These are phyloP conservation scores for Cherax destructor DNA, from an alignment of 1,140 invertebrate species.

Conservation along the genomic window DNA sequence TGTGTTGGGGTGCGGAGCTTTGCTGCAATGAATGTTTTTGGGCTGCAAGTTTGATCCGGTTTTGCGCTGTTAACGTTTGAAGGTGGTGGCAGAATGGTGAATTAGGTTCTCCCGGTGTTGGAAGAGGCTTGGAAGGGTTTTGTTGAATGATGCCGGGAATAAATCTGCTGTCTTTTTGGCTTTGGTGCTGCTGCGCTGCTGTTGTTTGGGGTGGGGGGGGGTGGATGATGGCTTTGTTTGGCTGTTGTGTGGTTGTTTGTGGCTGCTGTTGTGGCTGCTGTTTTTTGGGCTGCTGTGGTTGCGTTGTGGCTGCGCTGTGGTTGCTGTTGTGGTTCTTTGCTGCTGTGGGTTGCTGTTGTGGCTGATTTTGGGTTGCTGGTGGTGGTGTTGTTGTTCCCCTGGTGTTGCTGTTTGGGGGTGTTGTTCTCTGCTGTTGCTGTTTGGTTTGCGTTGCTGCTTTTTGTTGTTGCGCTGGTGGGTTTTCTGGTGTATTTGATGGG, in stretches of 20 bases:
- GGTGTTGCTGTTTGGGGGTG: no score
- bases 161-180: no score
- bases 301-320: slow-evolving; percentile 13
- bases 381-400: no score
- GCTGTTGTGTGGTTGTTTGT: slow-evolving; percentile 4
- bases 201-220: not conserved
- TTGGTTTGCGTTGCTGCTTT: slow-evolving; percentile 36
- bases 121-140: not conserved
- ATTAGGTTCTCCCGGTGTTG: slow-evolving; percentile 7
- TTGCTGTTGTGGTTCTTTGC: not conserved
- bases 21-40: slow-evolving; percentile 23
- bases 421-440: slow-evolving; percentile 27
- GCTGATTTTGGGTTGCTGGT: slow-evolving; percentile 40
- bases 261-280: slow-evolving; percentile 14
- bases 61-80: not conserved
- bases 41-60: slow-evolving; percentile 13
- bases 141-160: slow-evolving; percentile 3
- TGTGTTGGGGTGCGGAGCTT: not conserved
- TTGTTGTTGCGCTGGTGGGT: no score
- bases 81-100: not conserved
- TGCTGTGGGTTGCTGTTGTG: slow-evolving; percentile 23
- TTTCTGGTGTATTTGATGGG: slow-evolving; percentile 35
- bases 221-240: slow-evolving; percentile 14
- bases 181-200: no score
- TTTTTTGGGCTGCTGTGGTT: slow-evolving; percentile 30